phyloP scores from a whole-genome alignment of 2,888 invertebrate species.

The Parthenolecanium corni region DNA sequence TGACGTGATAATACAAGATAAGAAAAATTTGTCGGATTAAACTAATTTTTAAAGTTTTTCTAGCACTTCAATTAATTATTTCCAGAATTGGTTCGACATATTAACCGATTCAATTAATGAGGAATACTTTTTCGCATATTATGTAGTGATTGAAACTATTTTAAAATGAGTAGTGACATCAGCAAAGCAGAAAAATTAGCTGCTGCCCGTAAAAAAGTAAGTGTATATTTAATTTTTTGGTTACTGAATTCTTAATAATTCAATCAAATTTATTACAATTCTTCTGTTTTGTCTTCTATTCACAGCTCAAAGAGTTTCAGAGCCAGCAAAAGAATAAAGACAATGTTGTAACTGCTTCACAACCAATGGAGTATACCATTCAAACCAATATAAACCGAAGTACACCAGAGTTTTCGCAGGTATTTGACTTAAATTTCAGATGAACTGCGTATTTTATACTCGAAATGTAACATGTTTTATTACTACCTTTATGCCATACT shows the following conservation, averaged over 20 bases:
- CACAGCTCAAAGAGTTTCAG: constrained; percentile 23
- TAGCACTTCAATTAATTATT: too few relatives aligned
- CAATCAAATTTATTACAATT: neutral
- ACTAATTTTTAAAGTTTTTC: too few relatives aligned
- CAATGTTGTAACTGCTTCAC: neutral
- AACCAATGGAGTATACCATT: neutral
- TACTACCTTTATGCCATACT: neutral
- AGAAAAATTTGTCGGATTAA: too few relatives aligned
- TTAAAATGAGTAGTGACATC: neutral
- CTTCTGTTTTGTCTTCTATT: neutral
- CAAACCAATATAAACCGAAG: neutral
- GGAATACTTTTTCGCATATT: too few relatives aligned
- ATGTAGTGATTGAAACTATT: too few relatives aligned
- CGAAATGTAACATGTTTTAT: neutral
- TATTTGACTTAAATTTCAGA: neutral
- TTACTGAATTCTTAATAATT: neutral
- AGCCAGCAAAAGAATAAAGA: constrained; percentile 16
- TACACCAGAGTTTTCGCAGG: too few relatives aligned
- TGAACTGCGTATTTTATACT: neutral
- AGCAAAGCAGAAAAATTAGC: constrained; percentile 22
- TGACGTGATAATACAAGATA: too few relatives aligned
- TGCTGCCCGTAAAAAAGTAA: constrained; percentile 16
- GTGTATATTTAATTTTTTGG: neutral
- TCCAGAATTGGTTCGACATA: too few relatives aligned
- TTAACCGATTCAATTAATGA: too few relatives aligned